phyloP scores from a whole-genome alignment of 2,797 vertebrate species.

The Epinephelus awoara region DNA sequence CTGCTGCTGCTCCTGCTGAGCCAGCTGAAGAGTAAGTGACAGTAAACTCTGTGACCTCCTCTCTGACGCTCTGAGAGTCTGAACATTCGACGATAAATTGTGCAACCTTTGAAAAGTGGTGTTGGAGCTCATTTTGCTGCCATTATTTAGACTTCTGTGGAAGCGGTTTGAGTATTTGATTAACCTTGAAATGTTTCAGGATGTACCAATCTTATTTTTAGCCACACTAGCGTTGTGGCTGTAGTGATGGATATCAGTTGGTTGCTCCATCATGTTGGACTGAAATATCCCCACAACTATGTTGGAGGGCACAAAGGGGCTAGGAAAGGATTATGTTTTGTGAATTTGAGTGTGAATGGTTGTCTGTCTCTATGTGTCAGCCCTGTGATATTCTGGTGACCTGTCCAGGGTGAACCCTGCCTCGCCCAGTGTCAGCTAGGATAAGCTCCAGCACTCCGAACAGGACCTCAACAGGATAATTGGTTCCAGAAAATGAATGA shows the following conservation, averaged over 20 bases:
- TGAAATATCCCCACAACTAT: neutral
- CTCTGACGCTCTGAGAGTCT: neutral
- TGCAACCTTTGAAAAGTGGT: neutral
- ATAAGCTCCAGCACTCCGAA: too few species aligned
- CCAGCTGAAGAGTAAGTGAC: slow-evolving; percentile 84
- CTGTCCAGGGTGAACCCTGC: too few species aligned
- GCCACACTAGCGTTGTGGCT: neutral
- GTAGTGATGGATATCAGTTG: neutral
- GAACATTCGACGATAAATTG: neutral
- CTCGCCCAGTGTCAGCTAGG: too few species aligned
- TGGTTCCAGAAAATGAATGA: neutral
- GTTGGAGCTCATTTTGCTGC: too few species aligned
- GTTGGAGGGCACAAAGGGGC: neutral
- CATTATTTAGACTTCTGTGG: neutral
- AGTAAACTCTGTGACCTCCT: slow-evolving; percentile 5
- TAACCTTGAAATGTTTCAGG: neutral
- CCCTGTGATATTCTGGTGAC: too few species aligned
- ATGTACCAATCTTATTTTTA: slow-evolving; percentile 1
- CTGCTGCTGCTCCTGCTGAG: slow-evolving; percentile 85
- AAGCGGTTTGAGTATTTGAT: neutral
- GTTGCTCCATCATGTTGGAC: neutral
- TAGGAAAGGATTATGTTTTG: too few species aligned
- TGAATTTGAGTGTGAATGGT: too few species aligned
- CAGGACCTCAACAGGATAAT: too few species aligned
- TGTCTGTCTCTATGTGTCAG: too few species aligned